phyloP scores from a whole-genome alignment of 2,888 invertebrate species.

The Xanthia icteritia region DNA sequence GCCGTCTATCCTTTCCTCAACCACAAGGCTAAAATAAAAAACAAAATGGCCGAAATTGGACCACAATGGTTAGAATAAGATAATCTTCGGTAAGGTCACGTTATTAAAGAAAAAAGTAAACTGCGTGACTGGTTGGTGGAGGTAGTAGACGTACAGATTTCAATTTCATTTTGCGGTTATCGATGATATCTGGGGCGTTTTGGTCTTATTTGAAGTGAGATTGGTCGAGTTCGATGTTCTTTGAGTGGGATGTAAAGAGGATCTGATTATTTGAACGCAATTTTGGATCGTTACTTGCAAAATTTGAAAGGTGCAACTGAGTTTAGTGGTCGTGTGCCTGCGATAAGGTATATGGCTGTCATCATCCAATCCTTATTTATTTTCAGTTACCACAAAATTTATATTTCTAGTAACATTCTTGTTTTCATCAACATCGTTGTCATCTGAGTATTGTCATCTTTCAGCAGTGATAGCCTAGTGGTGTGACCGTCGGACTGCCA shows the following conservation, averaged over 20 bases:
- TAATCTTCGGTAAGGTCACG: conserved; percentile 63
- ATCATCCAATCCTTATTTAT: neutral
- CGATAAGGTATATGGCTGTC: neutral
- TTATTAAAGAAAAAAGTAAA: conserved; percentile 57
- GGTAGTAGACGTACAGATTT: conserved; percentile 46
- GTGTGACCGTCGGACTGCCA: too few relatives aligned
- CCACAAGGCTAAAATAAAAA: conserved; percentile 56
- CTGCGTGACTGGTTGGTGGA: conserved; percentile 58
- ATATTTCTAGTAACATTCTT: neutral
- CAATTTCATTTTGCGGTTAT: conserved; percentile 67
- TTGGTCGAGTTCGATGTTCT: conserved; percentile 30
- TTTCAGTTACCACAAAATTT: neutral
- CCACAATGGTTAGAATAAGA: conserved; percentile 57
- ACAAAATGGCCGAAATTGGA: conserved; percentile 48
- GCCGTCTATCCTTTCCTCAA: conserved; percentile 21
- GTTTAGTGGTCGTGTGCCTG: neutral
- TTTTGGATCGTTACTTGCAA: conserved; percentile 38
- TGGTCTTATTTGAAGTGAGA: conserved; percentile 13
- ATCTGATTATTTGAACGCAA: conserved; percentile 22
- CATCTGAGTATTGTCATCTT: neutral
- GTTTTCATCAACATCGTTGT: neutral
- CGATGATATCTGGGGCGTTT: conserved; percentile 28
- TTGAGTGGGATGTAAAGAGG: neutral
- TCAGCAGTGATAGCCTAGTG: neutral
- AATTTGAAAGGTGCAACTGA: neutral